These are phyloP conservation scores for Drosophila longiperda DNA, from an alignment of 2,888 invertebrate species.

Conservation along the genomic window DNA sequence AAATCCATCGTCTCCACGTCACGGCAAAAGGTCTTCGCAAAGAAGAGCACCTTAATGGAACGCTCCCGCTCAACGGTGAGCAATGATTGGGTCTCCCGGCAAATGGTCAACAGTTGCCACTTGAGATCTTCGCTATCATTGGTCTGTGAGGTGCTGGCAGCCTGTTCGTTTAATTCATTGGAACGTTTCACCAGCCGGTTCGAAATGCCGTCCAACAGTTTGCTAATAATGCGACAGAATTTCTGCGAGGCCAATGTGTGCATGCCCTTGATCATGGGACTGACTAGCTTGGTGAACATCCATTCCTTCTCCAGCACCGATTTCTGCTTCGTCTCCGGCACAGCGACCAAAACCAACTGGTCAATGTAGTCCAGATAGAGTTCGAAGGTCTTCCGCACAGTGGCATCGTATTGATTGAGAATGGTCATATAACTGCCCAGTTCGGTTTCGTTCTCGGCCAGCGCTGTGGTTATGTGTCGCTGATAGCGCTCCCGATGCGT, in stretches of 20 bases:
- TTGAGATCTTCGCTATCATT: conserved; percentile 81
- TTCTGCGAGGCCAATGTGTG: conserved; percentile 90
- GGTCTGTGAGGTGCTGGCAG: conserved; percentile 79
- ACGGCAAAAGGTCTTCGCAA: conserved; percentile 91
- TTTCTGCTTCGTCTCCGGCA: conserved; percentile 87
- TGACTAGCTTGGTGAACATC: conserved; percentile 92
- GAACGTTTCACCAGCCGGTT: conserved; percentile 85
- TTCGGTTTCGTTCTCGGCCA: conserved; percentile 85
- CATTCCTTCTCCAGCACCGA: conserved; percentile 94
- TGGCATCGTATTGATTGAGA: conserved; percentile 90
- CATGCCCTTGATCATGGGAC: conserved; percentile 91
- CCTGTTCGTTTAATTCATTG: conserved; percentile 84
- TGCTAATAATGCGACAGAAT: conserved; percentile 88
- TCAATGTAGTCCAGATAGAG: conserved; percentile 94
- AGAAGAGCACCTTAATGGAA: conserved; percentile 91
- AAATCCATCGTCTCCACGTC: conserved; percentile 87
- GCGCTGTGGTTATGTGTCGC: conserved; percentile 88
- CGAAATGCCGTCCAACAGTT: conserved; percentile 85
- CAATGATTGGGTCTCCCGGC: conserved; percentile 92
- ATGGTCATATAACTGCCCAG: conserved; percentile 87
- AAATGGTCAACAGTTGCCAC: conserved; percentile 86
- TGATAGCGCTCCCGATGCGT: conserved; percentile 92
- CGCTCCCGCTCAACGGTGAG: conserved; percentile 92
- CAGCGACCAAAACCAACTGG: conserved; percentile 89
- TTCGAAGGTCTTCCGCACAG: conserved; percentile 90